Evolutionary conservation across 2,888 invertebrate species (phyloP).

Genomic region (Heliconius sara): DNA sequence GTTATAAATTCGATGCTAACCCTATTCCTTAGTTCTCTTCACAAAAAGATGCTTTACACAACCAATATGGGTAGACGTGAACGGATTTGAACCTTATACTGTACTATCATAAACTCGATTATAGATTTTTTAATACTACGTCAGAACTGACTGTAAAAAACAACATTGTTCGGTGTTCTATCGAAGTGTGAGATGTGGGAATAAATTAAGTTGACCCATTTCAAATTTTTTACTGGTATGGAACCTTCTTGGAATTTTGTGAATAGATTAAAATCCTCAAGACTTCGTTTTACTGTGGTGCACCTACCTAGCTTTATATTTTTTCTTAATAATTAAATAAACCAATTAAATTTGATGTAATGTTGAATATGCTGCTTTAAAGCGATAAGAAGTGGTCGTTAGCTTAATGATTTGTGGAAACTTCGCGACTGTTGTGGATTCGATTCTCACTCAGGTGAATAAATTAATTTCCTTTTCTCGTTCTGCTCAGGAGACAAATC

Average conservation of each 20-base stretch:
- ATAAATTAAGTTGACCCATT: conserved; percentile 71
- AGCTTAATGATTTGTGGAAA: not conserved
- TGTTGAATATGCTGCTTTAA: not conserved
- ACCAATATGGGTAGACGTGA: not conserved
- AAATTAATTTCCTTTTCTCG: too few species aligned
- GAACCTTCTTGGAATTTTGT: conserved; percentile 60
- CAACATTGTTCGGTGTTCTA: conserved; percentile 60
- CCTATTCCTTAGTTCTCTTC: conserved; percentile 40
- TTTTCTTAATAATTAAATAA: conserved; percentile 23
- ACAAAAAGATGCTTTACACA: conserved; percentile 35
- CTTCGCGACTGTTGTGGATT: too few species aligned
- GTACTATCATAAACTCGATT: not conserved
- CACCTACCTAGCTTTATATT: not conserved
- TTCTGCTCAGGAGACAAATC: not conserved
- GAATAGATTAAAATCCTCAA: conserved; percentile 40
- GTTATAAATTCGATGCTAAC: conserved; percentile 42
- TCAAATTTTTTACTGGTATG: conserved; percentile 61
- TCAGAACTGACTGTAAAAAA: conserved; percentile 53
- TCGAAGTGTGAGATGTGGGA: conserved; percentile 70
- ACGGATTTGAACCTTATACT: conserved; percentile 19
- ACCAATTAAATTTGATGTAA: conserved; percentile 13
- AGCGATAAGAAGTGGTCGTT: not conserved
- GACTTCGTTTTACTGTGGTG: conserved; percentile 22
- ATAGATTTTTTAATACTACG: conserved; percentile 34
- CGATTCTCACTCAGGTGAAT: too few species aligned